A percentile compares a stretch with the other conserved stretches of the same genome.
phyloP scores from a whole-genome alignment of 2,888 invertebrate genomes.

The Zygaena filipendulae region DNA sequence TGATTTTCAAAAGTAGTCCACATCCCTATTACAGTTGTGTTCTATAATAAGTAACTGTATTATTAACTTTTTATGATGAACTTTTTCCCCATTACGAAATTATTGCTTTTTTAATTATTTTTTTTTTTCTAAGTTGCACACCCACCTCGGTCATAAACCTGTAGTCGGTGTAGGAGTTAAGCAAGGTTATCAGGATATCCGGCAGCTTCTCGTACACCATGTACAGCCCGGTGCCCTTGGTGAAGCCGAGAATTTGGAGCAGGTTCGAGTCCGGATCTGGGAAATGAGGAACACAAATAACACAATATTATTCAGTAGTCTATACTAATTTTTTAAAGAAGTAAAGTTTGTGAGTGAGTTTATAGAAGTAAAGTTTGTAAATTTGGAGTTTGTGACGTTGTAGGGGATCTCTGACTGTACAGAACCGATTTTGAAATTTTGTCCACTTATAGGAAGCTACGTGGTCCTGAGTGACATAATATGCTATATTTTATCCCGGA shows the following conservation, averaged over 20 bases:
- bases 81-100: neutral
- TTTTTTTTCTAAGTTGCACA: neutral
- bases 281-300: neutral
- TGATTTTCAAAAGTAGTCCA: no score
- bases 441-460: no score
- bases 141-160: conserved; percentile 58
- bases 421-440: no score
- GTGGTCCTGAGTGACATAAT: no score
- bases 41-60: neutral
- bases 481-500: no score
- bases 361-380: no score
- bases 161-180: conserved; percentile 57
- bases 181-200: conserved; percentile 42
- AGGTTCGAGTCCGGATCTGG: conserved; percentile 40
- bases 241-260: conserved; percentile 53
- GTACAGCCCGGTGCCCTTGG: conserved; percentile 41
- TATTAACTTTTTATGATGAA: neutral
- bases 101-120: neutral
- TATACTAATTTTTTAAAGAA: no score
- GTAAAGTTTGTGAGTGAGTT: no score
- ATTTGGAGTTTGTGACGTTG: no score
- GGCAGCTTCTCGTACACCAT: conserved; percentile 44
- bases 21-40: neutral
- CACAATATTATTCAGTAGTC: no score
- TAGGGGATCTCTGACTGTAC: no score